Percentiles rank a stretch among this genome's conserved stretches.
These are phyloP conservation scores for Scaptomyza pallida DNA, from an alignment of 1,140 invertebrate genomes.

Conservation along the genomic window DNA sequence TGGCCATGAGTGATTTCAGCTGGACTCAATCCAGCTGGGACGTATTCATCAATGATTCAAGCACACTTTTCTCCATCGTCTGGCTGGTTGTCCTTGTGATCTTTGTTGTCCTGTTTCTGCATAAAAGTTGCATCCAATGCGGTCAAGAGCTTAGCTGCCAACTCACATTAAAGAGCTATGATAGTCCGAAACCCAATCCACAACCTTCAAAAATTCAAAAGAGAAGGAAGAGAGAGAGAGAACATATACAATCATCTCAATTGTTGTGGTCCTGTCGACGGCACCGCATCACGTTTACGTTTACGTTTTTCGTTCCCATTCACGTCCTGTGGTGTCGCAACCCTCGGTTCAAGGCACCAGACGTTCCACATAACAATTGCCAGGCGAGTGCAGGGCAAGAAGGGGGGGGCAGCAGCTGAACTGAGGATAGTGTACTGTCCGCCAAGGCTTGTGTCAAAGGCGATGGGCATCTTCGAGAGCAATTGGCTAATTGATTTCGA, in stretches of 20 bases:
- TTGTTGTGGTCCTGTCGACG: constrained; percentile 44
- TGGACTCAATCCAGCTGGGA: constrained; percentile 69
- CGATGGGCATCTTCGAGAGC: constrained; percentile 69
- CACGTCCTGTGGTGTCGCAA: constrained; percentile 27
- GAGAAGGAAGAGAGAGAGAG: constrained; percentile 6
- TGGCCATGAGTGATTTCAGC: constrained; percentile 69
- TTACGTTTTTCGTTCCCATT: constrained; percentile 12
- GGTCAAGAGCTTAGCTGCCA: constrained; percentile 22
- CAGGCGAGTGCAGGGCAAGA: background rate
- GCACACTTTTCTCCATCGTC: constrained; percentile 49
- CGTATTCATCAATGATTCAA: constrained; percentile 78
- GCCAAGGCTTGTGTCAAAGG: constrained; percentile 36
- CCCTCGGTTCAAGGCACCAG: constrained; percentile 54
- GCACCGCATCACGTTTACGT: constrained; percentile 26
- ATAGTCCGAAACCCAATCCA: constrained; percentile 9
- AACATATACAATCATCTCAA: constrained; percentile 44
- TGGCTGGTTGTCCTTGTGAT: background rate
- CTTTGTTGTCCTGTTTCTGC: constrained; percentile 32
- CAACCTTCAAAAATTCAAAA: constrained; percentile 5
- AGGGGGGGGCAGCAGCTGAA: background rate
- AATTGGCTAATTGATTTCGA: constrained; percentile 82
- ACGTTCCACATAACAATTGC: constrained; percentile 59
- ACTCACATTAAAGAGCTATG: constrained; percentile 21
- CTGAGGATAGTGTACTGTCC: background rate
- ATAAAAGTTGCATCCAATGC: constrained; percentile 54